Evolutionary conservation across 2,113 vertebrate genomes (phyloP).

Genomic region (Misgurnus anguillicaudatus): DNA sequence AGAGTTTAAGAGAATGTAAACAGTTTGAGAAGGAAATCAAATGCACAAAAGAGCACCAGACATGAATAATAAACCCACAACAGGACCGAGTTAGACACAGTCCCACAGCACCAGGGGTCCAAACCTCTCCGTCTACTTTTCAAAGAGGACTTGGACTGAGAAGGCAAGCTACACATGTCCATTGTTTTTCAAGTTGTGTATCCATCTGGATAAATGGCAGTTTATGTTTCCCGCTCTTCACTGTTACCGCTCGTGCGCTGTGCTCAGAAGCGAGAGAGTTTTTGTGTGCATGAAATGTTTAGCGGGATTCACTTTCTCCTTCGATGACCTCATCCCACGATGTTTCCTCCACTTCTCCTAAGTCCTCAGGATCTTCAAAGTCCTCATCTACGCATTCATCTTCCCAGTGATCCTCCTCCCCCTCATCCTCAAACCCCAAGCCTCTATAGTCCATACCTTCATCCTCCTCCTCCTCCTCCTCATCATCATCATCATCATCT

Average conservation of each 20-base stretch:
- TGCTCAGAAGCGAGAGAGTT: not conserved
- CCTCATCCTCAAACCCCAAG: slow-evolving; percentile 32
- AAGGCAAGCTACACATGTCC: slow-evolving; percentile 61
- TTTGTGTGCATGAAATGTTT: not conserved
- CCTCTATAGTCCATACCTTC: slow-evolving; percentile 45
- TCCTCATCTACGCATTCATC: slow-evolving; percentile 62
- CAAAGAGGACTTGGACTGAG: slow-evolving; percentile 58
- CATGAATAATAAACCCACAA: slow-evolving; percentile 70
- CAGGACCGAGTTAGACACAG: slow-evolving; percentile 62
- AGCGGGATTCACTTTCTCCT: slow-evolving; percentile 59
- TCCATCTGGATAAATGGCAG: slow-evolving; percentile 57
- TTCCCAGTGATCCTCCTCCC: slow-evolving; percentile 47
- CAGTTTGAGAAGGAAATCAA: slow-evolving; percentile 51
- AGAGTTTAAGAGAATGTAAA: slow-evolving; percentile 59
- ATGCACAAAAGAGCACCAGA: slow-evolving; percentile 75
- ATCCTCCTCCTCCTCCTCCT: slow-evolving; percentile 50
- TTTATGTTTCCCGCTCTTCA: slow-evolving; percentile 28
- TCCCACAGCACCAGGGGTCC: slow-evolving; percentile 72
- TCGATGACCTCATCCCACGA: slow-evolving; percentile 62
- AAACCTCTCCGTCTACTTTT: slow-evolving; percentile 49
- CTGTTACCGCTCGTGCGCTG: slow-evolving; percentile 21
- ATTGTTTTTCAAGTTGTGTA: slow-evolving; percentile 55
- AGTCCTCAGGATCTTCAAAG: slow-evolving; percentile 49
- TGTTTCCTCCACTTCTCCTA: slow-evolving; percentile 64
- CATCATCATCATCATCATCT: slow-evolving; percentile 50